Evolutionary conservation across 2,888 invertebrate species (phyloP), one percentile per base, ranked within the genome.

Genomic region (Drosophila incognita): DNA sequence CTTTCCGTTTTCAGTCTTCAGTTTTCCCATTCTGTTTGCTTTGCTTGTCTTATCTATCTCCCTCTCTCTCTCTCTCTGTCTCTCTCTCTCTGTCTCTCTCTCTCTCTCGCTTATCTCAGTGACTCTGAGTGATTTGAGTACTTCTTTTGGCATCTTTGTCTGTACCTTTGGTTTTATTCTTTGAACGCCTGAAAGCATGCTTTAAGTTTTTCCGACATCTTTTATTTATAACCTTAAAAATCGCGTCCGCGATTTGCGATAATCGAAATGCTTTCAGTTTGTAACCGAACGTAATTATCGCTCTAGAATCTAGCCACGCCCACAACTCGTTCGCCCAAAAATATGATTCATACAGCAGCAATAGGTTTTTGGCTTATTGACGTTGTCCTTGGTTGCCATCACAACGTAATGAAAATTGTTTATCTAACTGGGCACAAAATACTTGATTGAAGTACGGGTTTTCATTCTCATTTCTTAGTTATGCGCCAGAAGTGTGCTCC

Each of bases 331-430:
- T 33, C 33, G n/a, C 68, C 38, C 33, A n/a, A n/a, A 51, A 31
- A 51, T 54, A 36, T 38, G 40, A 54, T 54, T 31, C 38, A 2
- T 3, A 33, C 33, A 33, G 15, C 29, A 15, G n/a, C 36, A 24
- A n/a, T 46, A 24, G 21, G 5, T 15, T 49, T 53, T 48, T 46
- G 46, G 21, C 42, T 3, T 7, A 42, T 7, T 21, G 13, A 13
- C 21, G 21, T 57, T 69, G n/a, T 40, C 67, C 46, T 57, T 21
- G 64, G 81, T 64, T 67, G 63, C 67, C 31, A 75, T 59, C 51
- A 65, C 60, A 82, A 79, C 79, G 82, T 77, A 76, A 75, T 65
- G 76, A 36, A 81, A 85, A 82, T 82, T 81, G 72, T 82, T 82
- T 79, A 74, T 81, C 75, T 3, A 29, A 27, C 49, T 18, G 1